Evolutionary conservation across 2,888 invertebrate genomes (phyloP), one percentile per base, ranked within the genome.

Genomic region (Chloroclystis v-ata): DNA sequence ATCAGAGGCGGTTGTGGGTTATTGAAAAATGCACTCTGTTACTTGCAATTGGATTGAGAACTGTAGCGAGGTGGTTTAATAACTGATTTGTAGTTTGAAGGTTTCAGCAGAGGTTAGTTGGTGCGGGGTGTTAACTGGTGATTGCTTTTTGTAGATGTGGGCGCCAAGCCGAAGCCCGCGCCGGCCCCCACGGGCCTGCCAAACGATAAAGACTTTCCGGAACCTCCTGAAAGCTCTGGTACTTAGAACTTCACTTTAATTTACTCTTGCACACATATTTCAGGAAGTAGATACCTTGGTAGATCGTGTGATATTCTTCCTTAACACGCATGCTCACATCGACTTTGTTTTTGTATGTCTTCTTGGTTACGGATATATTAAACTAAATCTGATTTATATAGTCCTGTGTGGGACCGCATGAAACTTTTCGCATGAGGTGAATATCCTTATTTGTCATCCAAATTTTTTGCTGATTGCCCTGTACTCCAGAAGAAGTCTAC

Each of bases 201-300:
- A 65, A 89, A 91, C 79, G 89, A 82, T 72, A 89, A 90, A 80
- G 86, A 89, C 76, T 92, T 92, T 81, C 90, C 89, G 81, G 90
- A 89, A 66, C 89, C 92, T 78, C 91, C 92, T 71, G 91, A 91
- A 75, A 91, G 92, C 85, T 90, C 91, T 82, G 93, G 93, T 93
- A 92, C 44, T 28, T 69, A 33, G n/a, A 33, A 33, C 8, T 6
- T 16, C 14, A 9, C 16, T 33, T 10, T 29, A 12, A 32, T 9
- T 4, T 14, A n/a, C 14, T 13, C 32, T 14, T 28, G 1, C n/a
- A 12, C 11, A 55, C 20, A 12, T 7, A 10, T 25, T 10, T 14
- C 12, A 24, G n/a, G n/a, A n/a, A n/a, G n/a, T n/a, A n/a, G n/a
- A n/a, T n/a, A n/a, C n/a, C n/a, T n/a, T n/a, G n/a, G n/a, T n/a